Percentiles rank a stretch among this genome's conserved stretches.
Conservation (phyloP, 1,140 invertebrate genomes). For the Penaeus vannamei region DNA sequence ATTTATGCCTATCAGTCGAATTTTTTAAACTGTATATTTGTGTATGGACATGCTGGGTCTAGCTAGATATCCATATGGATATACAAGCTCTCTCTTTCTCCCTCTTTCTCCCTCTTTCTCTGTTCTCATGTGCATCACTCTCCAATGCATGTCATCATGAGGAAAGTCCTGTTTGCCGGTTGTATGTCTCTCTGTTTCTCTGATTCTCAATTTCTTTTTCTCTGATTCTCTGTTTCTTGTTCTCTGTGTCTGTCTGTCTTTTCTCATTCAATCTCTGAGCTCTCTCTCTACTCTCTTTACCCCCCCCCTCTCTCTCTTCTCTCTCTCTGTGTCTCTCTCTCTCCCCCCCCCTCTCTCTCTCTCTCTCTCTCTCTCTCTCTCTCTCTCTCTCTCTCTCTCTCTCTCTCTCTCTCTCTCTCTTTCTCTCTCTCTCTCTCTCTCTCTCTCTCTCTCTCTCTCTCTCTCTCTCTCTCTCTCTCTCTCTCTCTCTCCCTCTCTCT, state of each 20-base stretch:
- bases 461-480: conserved; percentile 10
- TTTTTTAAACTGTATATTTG: too few relatives aligned
- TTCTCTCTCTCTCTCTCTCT: conserved; percentile 12
- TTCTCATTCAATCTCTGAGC: too few relatives aligned
- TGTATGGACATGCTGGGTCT: too few relatives aligned
- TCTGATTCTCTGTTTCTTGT: too few relatives aligned
- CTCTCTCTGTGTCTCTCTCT: not conserved
- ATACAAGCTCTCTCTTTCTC: too few relatives aligned
- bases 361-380: conserved; percentile 34
- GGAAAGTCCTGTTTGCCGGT: too few relatives aligned
- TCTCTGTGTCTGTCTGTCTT: conserved; percentile 4
- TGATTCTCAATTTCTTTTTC: too few relatives aligned
- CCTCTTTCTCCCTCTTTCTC: conserved; percentile 3
- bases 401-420: conserved; percentile 20
- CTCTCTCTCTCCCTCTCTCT: not conserved
- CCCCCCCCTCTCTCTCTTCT: conserved; percentile 25
- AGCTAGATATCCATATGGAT: too few relatives aligned
- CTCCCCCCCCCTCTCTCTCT: not conserved
- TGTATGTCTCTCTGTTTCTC: too few relatives aligned
- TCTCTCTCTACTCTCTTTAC: not conserved
- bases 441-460: conserved; percentile 43
- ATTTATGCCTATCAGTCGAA: too few relatives aligned
- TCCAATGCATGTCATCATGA: too few relatives aligned
- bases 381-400: conserved; percentile 37
- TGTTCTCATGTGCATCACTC: too few relatives aligned